Base-by-base conservation (phyloP, 2,113 vertebrate species). In the Lepisosteus osseus region DNA sequence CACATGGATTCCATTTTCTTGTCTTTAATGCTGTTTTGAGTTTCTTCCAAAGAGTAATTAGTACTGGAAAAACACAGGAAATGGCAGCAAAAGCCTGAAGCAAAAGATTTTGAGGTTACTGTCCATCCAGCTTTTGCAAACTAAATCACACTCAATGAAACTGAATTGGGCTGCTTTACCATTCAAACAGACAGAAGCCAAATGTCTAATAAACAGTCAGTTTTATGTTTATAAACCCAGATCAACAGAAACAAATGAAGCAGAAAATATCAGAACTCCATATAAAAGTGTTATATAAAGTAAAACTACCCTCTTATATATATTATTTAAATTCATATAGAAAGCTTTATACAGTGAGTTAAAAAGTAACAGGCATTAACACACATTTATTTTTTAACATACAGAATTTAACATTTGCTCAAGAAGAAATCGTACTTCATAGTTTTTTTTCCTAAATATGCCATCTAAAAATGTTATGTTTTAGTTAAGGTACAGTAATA, bases 61-160 rank as follows among this genome's bases (percentile, higher is more conserved):
- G 41, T 72, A 72, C 68, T 54, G 69, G 29, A 68, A 76, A 80
- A 77, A 69, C 71, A 79, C 72, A 78, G 71, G 74, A 77, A 80
- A 78, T 79, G 69, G 71, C 67, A 67, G 55, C 64, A 65, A 64
- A 72, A 63, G 77, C 75, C 71, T 75, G 41, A 40, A 73, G 68
- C 72, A 72, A 54, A 71, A 61, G 68, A 45, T 74, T 74, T 62
- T 56, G 45, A 12, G 29, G 54, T 9, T 43, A 65, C 42, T 65
- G 61, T 45, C 69, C n/a, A 69, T 76, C 13, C 56, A 69, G 51
- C 9, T 55, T 71, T 71, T 65, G 2, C 2, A 14, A n/a, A 59
- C 11, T 7, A 29, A 29, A 29, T 29, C 29, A 29, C 29, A 29
- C 17, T 42, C 45, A 47, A 44, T 74, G 64, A 55, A 43, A 63